Evolutionary conservation across 2,797 vertebrate species (phyloP).

Genomic region (Muraenolepis orangiensis): DNA sequence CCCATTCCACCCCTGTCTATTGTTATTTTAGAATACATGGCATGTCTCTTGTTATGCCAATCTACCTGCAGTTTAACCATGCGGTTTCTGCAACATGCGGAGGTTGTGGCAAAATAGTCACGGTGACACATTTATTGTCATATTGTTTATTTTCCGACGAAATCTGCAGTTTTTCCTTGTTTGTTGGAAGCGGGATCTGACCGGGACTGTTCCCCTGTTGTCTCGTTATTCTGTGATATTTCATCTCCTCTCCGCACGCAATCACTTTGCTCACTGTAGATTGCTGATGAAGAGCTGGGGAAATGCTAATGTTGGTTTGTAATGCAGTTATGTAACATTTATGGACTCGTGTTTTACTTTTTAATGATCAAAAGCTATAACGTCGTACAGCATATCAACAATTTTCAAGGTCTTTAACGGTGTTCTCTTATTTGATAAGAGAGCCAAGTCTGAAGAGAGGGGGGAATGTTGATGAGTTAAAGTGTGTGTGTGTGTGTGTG

Average conservation of each 20-base stretch:
- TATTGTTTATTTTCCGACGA: neutral
- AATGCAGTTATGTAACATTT: neutral
- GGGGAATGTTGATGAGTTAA: neutral
- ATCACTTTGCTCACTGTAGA: neutral
- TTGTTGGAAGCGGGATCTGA: neutral
- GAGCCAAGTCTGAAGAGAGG: neutral
- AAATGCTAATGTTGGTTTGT: neutral
- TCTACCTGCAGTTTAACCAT: constrained; percentile 27
- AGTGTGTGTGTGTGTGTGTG: neutral
- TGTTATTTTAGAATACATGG: constrained; percentile 50
- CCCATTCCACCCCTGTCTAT: constrained; percentile 34
- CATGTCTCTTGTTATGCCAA: constrained; percentile 22
- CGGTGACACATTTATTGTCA: neutral
- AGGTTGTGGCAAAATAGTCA: constrained; percentile 15
- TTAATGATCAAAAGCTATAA: neutral
- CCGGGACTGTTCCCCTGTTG: neutral
- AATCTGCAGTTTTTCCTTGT: neutral
- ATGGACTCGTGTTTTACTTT: neutral
- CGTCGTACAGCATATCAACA: neutral
- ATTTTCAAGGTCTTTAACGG: neutral
- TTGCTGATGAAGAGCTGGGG: neutral
- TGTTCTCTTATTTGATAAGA: neutral
- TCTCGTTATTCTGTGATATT: neutral
- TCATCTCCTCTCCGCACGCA: neutral
- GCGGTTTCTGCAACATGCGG: neutral